Conservation (phyloP, 2,888 invertebrate species). For the Drosophila pseudotalamancana region DNA sequence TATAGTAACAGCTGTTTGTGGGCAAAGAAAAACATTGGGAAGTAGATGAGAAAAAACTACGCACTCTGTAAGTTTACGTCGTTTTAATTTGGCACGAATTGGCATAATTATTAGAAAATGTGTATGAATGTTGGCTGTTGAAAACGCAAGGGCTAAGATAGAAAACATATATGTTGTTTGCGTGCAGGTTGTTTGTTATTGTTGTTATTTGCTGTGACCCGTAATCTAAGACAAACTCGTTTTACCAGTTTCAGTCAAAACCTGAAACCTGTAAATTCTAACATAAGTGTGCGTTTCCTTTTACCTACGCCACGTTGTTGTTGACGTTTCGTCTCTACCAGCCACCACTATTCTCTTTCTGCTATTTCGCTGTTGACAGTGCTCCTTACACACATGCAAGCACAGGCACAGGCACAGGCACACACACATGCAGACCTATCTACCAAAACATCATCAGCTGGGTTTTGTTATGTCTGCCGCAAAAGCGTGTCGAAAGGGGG, state of each 20-base stretch:
- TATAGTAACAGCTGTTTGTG: constrained; percentile 54
- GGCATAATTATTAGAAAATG: constrained; percentile 14
- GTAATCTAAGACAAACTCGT: constrained; percentile 70
- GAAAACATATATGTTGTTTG: constrained; percentile 25
- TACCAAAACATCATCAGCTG: constrained; percentile 76
- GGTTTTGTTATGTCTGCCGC: constrained; percentile 70
- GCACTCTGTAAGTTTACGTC: constrained; percentile 41
- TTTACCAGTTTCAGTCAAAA: constrained; percentile 65
- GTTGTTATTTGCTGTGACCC: constrained; percentile 51
- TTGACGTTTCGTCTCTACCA: constrained; percentile 31
- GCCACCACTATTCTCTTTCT: constrained; percentile 36
- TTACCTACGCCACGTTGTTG: constrained; percentile 49
- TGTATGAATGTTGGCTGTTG: background rate
- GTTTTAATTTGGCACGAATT: constrained; percentile 29
- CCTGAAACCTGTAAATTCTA: constrained; percentile 60
- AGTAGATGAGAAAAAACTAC: constrained; percentile 33
- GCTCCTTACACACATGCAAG: constrained; percentile 24
- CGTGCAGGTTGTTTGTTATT: constrained; percentile 61
- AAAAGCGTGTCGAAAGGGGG: constrained; percentile 24
- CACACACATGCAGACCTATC: constrained; percentile 36
- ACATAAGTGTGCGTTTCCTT: constrained; percentile 46
- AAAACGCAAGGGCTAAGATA: constrained; percentile 34
- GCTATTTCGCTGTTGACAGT: constrained; percentile 32
- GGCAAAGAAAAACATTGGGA: constrained; percentile 21
- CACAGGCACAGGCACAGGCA: background rate